Evolutionary conservation across 2,888 invertebrate genomes (phyloP).

Genomic region (Drosophila paramelanica): DNA sequence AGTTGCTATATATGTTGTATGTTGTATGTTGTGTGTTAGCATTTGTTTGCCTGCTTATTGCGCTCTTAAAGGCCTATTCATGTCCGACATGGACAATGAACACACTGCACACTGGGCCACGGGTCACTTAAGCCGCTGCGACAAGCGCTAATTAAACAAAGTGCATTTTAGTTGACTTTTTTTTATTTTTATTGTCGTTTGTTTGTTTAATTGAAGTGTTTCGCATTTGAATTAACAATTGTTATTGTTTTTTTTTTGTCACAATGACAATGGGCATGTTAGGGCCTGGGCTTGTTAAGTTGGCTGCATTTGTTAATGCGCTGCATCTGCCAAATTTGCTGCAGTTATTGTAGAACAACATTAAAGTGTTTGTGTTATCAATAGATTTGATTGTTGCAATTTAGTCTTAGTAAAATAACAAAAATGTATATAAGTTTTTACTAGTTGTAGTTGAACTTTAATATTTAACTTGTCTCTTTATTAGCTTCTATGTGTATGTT

Average conservation of each 20-base stretch:
- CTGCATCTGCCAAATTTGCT: slow-evolving; percentile 17
- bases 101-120: slow-evolving; percentile 5
- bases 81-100: slow-evolving; percentile 49
- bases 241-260: slow-evolving; percentile 13
- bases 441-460: too few species aligned
- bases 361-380: background rate
- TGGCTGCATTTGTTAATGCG: slow-evolving; percentile 13
- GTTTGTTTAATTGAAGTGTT: background rate
- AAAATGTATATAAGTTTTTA: too few species aligned
- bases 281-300: slow-evolving; percentile 1
- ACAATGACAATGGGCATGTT: slow-evolving; percentile 9
- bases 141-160: slow-evolving; percentile 69
- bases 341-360: background rate
- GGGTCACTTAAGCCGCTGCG: slow-evolving; percentile 43
- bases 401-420: background rate
- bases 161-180: slow-evolving; percentile 35
- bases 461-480: too few species aligned
- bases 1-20: background rate
- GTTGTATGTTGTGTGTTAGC: slow-evolving; percentile 15
- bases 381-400: background rate
- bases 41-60: slow-evolving; percentile 47
- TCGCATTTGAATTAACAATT: slow-evolving; percentile 38
- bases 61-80: slow-evolving; percentile 69
- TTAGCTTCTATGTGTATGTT: too few species aligned
- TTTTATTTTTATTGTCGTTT: slow-evolving; percentile 2